Conservation (phyloP, 2,113 vertebrate species). For the Lampris incognitus region DNA sequence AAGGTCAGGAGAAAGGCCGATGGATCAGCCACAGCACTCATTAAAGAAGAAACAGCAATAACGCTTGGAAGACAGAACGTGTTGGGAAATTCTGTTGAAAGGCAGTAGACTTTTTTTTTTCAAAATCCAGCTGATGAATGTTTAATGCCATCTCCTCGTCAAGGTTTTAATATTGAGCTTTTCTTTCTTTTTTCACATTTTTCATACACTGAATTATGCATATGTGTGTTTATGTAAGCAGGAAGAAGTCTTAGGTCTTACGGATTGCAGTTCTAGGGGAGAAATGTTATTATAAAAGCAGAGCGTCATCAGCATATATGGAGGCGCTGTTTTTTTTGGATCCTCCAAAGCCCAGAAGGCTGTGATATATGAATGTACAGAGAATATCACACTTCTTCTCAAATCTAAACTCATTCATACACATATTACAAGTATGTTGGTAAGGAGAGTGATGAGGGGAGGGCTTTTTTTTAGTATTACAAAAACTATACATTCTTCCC, state of each 20-base stretch:
- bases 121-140: conserved; percentile 22
- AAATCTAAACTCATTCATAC: not conserved
- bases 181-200: not conserved
- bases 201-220: conserved; percentile 19
- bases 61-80: not conserved
- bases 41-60: conserved; percentile 22
- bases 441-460: too few species aligned
- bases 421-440: too few species aligned
- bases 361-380: not conserved
- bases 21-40: conserved; percentile 7
- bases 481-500: too few species aligned
- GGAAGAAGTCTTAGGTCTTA: not conserved
- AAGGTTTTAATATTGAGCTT: conserved; percentile 17
- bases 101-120: not conserved
- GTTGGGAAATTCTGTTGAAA: not conserved
- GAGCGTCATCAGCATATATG: not conserved
- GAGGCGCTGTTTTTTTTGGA: not conserved
- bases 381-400: not conserved
- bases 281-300: not conserved
- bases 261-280: not conserved
- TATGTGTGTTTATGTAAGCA: conserved; percentile 7
- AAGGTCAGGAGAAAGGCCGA: conserved; percentile 12
- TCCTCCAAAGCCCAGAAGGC: not conserved
- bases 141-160: conserved; percentile 35
- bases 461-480: too few species aligned